phyloP scores from a whole-genome alignment of 2,888 invertebrate species.

The Deilephila elpenor region DNA sequence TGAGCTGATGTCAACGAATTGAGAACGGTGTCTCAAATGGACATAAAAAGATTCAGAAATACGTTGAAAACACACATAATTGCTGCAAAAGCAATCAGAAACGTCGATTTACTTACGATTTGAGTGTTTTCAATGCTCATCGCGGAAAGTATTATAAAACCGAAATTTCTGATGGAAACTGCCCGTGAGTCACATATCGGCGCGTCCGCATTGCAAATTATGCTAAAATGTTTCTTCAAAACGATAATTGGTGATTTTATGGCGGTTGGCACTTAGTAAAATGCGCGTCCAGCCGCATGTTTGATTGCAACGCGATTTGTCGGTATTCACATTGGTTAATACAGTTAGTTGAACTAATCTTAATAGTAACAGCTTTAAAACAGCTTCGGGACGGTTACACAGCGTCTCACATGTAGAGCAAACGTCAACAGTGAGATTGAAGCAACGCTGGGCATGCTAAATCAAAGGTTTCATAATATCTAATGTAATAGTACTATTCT shows the following conservation, averaged over 20 bases:
- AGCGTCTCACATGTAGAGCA: not conserved
- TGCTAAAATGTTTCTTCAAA: constrained; percentile 26
- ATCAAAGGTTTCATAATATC: too few species aligned
- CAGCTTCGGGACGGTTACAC: not conserved
- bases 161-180: constrained; percentile 9
- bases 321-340: not conserved
- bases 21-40: not conserved
- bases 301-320: not conserved
- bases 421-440: too few species aligned
- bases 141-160: constrained; percentile 16
- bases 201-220: constrained; percentile 22
- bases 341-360: not conserved
- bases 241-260: constrained; percentile 32
- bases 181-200: constrained; percentile 2
- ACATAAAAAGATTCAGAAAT: not conserved
- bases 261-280: constrained; percentile 24
- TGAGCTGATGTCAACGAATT: constrained; percentile 1
- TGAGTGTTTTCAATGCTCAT: constrained; percentile 12
- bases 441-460: too few species aligned
- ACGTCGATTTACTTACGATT: not conserved
- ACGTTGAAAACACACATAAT: not conserved
- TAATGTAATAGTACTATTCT: too few species aligned
- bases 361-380: not conserved
- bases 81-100: constrained; percentile 19
- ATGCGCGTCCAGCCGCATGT: not conserved